phyloP scores from a whole-genome alignment of 2,113 vertebrate genomes.

The Melanocharis versteri region DNA sequence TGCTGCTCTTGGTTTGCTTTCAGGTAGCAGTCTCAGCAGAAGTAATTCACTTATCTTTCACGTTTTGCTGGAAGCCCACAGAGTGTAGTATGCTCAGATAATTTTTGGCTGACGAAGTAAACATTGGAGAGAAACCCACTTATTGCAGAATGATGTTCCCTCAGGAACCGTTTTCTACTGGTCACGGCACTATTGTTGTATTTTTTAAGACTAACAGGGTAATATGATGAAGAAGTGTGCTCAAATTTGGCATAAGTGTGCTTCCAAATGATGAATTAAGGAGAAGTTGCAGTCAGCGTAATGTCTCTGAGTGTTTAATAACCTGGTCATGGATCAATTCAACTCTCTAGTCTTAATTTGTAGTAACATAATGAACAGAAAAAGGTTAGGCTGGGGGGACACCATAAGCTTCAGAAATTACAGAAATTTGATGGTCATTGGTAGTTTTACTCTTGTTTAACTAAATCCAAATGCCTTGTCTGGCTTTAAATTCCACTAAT shows the following conservation, averaged over 20 bases:
- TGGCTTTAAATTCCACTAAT: neutral
- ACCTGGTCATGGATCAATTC: neutral
- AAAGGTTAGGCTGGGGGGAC: rapidly evolving
- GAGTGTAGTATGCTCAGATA: neutral
- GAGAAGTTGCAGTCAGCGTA: neutral
- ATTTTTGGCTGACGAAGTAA: neutral
- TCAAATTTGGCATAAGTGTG: neutral
- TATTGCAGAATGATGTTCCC: neutral
- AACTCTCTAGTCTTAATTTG: neutral
- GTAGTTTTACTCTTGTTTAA: neutral
- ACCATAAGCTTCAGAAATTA: neutral
- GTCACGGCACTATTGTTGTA: neutral
- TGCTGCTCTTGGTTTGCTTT: neutral
- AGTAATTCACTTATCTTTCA: neutral
- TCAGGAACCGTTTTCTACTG: neutral
- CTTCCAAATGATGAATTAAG: neutral
- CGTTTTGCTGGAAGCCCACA: neutral
- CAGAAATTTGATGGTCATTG: neutral
- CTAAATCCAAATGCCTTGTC: neutral
- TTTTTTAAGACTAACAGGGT: neutral
- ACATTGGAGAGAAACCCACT: neutral
- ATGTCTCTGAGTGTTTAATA: neutral
- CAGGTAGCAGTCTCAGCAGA: neutral
- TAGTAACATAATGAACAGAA: neutral
- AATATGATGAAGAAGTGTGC: neutral